These are phyloP conservation scores for Eclectus roratus DNA, from an alignment of 2,113 vertebrate genomes.

Conservation along the genomic window DNA sequence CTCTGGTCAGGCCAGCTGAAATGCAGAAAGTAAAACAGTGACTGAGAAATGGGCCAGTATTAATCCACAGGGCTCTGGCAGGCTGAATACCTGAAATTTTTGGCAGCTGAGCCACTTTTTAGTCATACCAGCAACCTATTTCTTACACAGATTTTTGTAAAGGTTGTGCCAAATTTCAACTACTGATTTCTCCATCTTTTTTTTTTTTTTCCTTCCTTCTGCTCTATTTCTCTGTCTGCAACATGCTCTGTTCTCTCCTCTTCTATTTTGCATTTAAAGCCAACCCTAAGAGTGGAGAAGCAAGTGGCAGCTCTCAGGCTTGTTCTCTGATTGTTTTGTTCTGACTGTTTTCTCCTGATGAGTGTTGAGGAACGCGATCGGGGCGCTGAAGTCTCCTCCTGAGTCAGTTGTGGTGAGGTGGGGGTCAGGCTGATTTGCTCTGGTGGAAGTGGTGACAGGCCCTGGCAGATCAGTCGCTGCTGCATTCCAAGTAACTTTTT, in stretches of 20 bases:
- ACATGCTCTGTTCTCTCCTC: neutral
- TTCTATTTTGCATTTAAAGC: neutral
- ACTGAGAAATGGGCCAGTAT: slow-evolving; percentile 51
- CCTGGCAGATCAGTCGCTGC: neutral
- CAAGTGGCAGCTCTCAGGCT: neutral
- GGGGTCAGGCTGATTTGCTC: slow-evolving; percentile 34
- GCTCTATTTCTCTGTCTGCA: neutral
- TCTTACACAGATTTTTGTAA: slow-evolving; percentile 8
- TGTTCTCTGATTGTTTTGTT: neutral
- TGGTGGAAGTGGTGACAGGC: slow-evolving; percentile 59
- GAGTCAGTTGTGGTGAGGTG: slow-evolving; percentile 38
- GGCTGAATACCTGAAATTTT: slow-evolving; percentile 64
- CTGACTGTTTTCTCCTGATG: neutral
- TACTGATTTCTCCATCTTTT: neutral
- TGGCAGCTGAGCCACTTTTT: slow-evolving; percentile 55
- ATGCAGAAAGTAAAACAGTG: slow-evolving; percentile 42
- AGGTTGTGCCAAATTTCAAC: slow-evolving; percentile 24
- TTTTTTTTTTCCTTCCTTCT: neutral
- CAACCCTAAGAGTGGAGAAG: neutral
- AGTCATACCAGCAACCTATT: slow-evolving; percentile 41
- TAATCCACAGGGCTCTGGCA: slow-evolving; percentile 57
- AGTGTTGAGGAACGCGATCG: neutral
- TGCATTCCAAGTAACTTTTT: slow-evolving; percentile 14
- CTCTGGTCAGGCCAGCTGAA: slow-evolving; percentile 42
- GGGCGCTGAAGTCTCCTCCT: neutral